phyloP scores from a whole-genome alignment of 2,113 vertebrate genomes.

The Vulpes ferrilata region DNA sequence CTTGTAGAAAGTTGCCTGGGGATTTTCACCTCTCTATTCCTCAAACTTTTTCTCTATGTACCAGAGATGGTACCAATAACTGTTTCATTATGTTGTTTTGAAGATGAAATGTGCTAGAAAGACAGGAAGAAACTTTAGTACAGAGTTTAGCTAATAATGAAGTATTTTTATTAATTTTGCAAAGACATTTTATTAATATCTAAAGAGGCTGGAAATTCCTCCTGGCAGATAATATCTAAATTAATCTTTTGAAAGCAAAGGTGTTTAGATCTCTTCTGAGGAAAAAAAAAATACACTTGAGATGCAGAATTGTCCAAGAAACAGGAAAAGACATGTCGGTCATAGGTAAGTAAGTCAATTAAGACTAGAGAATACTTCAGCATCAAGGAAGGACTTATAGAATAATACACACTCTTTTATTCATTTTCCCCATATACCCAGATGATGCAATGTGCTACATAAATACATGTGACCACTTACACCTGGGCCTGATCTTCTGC shows the following conservation, averaged over 20 bases:
- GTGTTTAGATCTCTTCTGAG: not conserved
- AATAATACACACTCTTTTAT: not conserved
- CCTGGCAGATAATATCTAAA: constrained; percentile 19
- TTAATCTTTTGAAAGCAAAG: constrained; percentile 29
- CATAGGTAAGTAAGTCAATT: not conserved
- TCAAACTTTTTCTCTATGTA: not conserved
- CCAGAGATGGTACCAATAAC: not conserved
- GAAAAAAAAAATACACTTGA: not conserved
- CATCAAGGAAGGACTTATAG: not conserved
- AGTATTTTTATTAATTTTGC: constrained; percentile 45
- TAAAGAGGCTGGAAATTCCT: not conserved
- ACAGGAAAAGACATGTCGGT: not conserved
- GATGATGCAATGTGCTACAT: not conserved
- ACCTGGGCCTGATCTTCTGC: not conserved
- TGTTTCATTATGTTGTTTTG: not conserved
- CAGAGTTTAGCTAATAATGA: not conserved
- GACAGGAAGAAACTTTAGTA: not conserved
- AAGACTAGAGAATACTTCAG: not conserved
- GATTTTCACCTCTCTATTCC: not conserved
- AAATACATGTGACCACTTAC: not conserved
- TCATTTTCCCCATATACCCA: not conserved
- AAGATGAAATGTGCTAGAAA: not conserved
- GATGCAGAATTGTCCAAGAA: not conserved
- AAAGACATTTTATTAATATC: not conserved
- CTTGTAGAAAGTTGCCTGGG: not conserved